Conservation (phyloP, 2,113 vertebrate genomes). For the Quiscalus mexicanus region DNA sequence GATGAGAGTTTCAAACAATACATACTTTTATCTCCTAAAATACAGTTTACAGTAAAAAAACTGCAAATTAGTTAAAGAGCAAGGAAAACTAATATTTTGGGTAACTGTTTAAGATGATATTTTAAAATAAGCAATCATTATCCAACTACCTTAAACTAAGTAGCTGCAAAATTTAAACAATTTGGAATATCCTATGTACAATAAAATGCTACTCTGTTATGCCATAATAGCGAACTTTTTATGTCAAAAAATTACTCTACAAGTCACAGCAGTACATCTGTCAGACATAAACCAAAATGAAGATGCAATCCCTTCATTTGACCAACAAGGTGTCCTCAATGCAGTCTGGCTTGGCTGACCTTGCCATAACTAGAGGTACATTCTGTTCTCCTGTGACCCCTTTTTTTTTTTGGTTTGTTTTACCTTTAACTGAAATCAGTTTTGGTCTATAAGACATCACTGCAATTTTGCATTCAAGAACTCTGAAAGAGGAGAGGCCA, state of each 20-base stretch:
- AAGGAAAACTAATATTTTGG: background rate
- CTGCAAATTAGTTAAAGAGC: background rate
- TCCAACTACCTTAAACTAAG: background rate
- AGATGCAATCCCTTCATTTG: background rate
- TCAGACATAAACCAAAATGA: background rate
- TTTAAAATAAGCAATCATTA: background rate
- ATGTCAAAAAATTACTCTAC: background rate
- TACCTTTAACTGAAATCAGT: background rate
- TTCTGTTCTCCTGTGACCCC: background rate
- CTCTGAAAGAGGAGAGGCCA: background rate
- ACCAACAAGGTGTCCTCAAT: background rate
- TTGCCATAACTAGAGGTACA: background rate
- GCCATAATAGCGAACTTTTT: background rate
- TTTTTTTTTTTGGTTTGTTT: background rate
- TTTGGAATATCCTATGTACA: background rate
- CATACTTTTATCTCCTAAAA: constrained; percentile 17
- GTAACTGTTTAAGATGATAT: background rate
- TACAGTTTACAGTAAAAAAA: background rate
- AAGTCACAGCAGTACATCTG: background rate
- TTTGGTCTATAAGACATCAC: background rate
- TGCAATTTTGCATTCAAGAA: background rate
- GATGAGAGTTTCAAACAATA: constrained; percentile 20
- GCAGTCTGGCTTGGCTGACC: background rate
- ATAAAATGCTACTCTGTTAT: background rate
- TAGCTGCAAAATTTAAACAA: background rate